Conservation (phyloP, 1,140 invertebrate genomes). For the Euura saliciscinereae region DNA sequence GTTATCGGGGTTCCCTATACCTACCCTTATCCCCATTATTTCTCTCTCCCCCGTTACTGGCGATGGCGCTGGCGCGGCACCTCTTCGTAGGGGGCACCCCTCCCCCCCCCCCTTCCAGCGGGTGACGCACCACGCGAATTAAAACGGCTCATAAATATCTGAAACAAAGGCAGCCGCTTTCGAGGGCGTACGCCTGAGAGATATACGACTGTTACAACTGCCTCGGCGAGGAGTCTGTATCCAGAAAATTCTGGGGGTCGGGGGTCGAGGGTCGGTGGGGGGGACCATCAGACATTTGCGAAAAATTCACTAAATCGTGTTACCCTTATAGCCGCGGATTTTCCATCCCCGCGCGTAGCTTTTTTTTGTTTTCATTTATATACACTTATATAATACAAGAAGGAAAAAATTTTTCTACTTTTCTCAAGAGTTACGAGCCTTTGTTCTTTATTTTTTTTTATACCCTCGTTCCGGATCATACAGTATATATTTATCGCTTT, state of each 20-base stretch:
- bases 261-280: neutral
- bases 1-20: constrained; percentile 42
- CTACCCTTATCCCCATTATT: constrained; percentile 54
- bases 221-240: neutral
- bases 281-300: neutral
- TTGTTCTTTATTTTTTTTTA: too few species aligned
- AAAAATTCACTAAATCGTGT: neutral
- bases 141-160: constrained; percentile 63
- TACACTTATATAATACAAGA: too few species aligned
- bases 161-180: constrained; percentile 61
- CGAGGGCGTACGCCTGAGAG: constrained; percentile 57
- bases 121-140: constrained; percentile 57
- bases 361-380: too few species aligned
- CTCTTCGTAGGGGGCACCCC: constrained; percentile 28
- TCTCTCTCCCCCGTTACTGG: constrained; percentile 29
- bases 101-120: constrained; percentile 9
- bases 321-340: neutral
- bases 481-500: too few species aligned
- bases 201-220: constrained; percentile 49
- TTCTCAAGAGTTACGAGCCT: too few species aligned
- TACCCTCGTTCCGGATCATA: too few species aligned
- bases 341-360: neutral
- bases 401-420: too few species aligned
- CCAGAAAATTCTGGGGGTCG: neutral
- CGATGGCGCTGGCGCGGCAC: constrained; percentile 22